Evolutionary conservation across 2,888 invertebrate genomes (phyloP), one percentile per base, ranked within the genome.

Genomic region (Chrysina gloriosa): DNA sequence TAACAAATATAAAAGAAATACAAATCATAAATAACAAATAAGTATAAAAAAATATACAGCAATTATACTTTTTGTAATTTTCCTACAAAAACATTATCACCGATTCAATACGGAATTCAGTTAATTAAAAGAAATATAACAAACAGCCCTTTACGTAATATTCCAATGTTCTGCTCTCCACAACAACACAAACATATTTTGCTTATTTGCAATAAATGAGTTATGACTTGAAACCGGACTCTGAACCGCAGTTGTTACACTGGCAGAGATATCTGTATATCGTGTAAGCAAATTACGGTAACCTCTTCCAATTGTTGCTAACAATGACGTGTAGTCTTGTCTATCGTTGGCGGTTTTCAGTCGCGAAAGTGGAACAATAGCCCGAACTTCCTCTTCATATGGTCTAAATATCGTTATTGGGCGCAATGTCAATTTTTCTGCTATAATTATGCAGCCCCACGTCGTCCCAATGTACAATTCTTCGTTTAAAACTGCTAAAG

Each of bases 381-480:
- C 86, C 63, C 86, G 85, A 9, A 92, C 89, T 82, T 95, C 92
- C 75, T 92, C 92, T 82, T 95, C 93, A 78, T 94, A 95, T 0
- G 96, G 95, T 36, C 96, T 86, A 85, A 96, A 96, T n/a, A 97
- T 92, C 2, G 95, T 95, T 67, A 96, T 90, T 0, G 97, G 97
- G 1, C 94, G 85, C 74, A 97, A 86, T 0, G 92, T 88, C 66
- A 86, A 85, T 14, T 91, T 89, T 80, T 96, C 96, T 0, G 95
- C 94, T 3, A 97, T 92, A 63, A 98, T 92, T 48, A 98, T 85
- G 81, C 96, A 96, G 21, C 98, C 98, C 92, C 95, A 94, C 4
- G 95, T 95, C 0, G 98, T 98, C 48, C 98, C 98, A 70, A 95
- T 91, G 82, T 95, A 96, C 39, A 97, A 84, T 76, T 91, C 90